Conservation (phyloP, 2,888 invertebrate species). For the Platerodrilus igneus region DNA sequence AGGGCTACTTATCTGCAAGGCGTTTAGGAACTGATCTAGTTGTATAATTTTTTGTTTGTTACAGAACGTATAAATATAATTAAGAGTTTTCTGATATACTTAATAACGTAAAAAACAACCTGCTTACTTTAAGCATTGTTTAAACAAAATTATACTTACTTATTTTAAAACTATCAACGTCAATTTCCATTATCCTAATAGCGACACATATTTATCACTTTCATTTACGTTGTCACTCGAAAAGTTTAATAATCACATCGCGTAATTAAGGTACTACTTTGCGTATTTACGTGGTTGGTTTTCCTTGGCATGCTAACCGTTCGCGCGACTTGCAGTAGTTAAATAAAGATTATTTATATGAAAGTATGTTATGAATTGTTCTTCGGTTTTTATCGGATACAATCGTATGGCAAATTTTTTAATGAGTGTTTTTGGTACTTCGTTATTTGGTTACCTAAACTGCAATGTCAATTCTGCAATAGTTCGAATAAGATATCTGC, state of each 20-base stretch:
- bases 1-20: no score
- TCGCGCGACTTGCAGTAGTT: conserved; percentile 26
- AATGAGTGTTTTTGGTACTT: conserved; percentile 11
- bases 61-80: no score
- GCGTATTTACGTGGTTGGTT: conserved; percentile 19
- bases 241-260: conserved; percentile 23
- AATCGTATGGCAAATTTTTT: conserved; percentile 14
- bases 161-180: conserved; percentile 21
- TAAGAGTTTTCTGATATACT: no score
- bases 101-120: no score
- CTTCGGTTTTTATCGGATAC: conserved; percentile 11
- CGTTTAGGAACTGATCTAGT: no score
- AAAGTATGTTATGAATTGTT: conserved; percentile 21
- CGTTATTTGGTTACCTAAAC: no score
- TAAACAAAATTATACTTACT: no score
- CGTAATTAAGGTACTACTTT: conserved; percentile 12
- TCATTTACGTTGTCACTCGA: conserved; percentile 12
- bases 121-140: no score
- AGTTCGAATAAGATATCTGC: no score
- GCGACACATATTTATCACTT: conserved; percentile 20
- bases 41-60: no score
- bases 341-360: conserved; percentile 27
- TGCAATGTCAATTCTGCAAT: not conserved
- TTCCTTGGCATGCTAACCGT: conserved; percentile 22
- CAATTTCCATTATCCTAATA: conserved; percentile 26